Evolutionary conservation across 2,888 invertebrate species (phyloP).

Genomic region (Nematopogon swammerdamellus): DNA sequence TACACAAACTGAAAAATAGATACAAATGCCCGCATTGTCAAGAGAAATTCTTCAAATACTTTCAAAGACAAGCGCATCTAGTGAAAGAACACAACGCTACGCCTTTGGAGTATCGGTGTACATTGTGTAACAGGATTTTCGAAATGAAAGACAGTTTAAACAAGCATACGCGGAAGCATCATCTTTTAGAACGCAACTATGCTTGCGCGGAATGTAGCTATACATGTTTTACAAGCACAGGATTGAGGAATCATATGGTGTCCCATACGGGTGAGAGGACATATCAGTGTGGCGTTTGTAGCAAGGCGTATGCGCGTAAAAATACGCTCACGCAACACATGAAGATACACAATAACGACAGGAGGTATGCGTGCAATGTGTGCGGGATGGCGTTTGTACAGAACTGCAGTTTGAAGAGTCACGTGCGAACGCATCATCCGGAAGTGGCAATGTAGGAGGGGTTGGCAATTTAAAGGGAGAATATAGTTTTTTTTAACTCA

Average conservation of each 20-base stretch:
- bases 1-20: conserved; percentile 20
- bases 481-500: too few relatives aligned
- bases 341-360: conserved; percentile 29
- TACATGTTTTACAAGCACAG: conserved; percentile 27
- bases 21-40: conserved; percentile 21
- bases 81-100: conserved; percentile 16
- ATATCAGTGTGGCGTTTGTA: conserved; percentile 36
- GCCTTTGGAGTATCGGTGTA: conserved; percentile 14
- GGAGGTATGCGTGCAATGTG: conserved; percentile 35
- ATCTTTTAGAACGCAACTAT: conserved; percentile 28
- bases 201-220: conserved; percentile 25
- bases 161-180: conserved; percentile 32
- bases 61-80: conserved; percentile 21
- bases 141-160: conserved; percentile 23
- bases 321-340: conserved; percentile 40
- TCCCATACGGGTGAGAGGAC: conserved; percentile 22
- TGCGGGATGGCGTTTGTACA: conserved; percentile 47
- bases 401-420: conserved; percentile 39
- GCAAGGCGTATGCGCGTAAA: conserved; percentile 48
- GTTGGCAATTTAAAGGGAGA: not conserved
- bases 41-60: conserved; percentile 21
- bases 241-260: conserved; percentile 30
- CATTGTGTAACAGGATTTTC: conserved; percentile 18
- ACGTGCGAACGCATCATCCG: conserved; percentile 36
- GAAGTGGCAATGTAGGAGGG: conserved; percentile 10